These are phyloP conservation scores for Aspiorhynchus laticeps DNA, from an alignment of 2,113 vertebrate genomes.

Conservation along the genomic window DNA sequence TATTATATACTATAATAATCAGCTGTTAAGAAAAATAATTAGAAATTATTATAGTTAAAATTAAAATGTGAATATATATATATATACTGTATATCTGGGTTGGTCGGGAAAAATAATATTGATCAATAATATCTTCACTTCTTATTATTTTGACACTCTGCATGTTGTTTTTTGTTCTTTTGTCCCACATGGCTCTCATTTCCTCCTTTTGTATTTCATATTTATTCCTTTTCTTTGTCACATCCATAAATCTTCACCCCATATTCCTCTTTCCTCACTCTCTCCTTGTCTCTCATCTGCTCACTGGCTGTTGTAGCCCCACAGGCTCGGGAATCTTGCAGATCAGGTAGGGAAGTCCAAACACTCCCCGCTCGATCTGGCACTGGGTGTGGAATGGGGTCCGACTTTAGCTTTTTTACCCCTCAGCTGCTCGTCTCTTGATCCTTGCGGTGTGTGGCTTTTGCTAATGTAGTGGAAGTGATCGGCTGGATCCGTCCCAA, in stretches of 20 bases:
- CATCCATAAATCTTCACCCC: conserved; percentile 48
- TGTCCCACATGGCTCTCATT: background rate
- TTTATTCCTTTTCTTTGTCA: conserved; percentile 15
- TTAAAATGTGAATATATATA: too few relatives aligned
- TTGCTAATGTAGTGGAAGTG: conserved; percentile 36
- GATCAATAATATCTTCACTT: background rate
- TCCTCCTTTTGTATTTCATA: background rate
- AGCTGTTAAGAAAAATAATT: background rate
- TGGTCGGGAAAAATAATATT: background rate
- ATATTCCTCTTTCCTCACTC: conserved; percentile 16
- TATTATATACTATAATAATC: too few relatives aligned
- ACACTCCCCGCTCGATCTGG: conserved; percentile 6
- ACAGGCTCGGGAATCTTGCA: conserved; percentile 87
- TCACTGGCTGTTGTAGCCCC: conserved; percentile 81
- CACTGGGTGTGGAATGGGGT: conserved; percentile 31
- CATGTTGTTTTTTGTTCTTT: conserved; percentile 13
- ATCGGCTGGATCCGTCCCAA: background rate
- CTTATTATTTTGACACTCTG: conserved; percentile 5
- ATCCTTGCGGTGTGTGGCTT: conserved; percentile 36
- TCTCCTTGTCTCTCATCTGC: background rate
- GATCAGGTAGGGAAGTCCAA: conserved; percentile 84
- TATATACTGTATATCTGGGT: background rate
- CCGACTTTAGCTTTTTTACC: background rate
- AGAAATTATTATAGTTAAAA: too few relatives aligned
- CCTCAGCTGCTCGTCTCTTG: conserved; percentile 3